A percentile compares a stretch with the other conserved stretches of the same genome.
phyloP scores from a whole-genome alignment of 2,888 invertebrate genomes.

The Lacanobia oleracea region DNA sequence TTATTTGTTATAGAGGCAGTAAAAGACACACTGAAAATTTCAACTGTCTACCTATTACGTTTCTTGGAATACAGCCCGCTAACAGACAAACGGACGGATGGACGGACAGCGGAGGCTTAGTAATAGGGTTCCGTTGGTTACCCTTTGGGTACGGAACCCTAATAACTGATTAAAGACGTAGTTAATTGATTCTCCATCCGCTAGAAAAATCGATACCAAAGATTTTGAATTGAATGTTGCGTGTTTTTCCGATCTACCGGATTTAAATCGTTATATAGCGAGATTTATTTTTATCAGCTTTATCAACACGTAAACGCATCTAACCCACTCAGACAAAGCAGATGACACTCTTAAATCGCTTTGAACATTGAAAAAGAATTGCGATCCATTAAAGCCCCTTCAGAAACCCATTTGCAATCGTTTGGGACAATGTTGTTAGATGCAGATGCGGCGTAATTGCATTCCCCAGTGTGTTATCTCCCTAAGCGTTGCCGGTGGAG shows the following conservation, averaged over 20 bases:
- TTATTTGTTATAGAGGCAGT: too few relatives aligned
- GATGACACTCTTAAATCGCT: slow-evolving; percentile 39
- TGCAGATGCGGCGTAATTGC: slow-evolving; percentile 64
- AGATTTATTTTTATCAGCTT: slow-evolving; percentile 12
- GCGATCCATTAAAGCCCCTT: slow-evolving; percentile 50
- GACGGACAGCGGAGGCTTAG: too few relatives aligned
- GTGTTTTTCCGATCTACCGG: not conserved
- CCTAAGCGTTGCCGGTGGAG: slow-evolving; percentile 64
- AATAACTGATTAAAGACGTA: too few relatives aligned
- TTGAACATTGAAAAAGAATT: slow-evolving; percentile 49
- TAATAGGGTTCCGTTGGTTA: too few relatives aligned
- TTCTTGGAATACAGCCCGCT: too few relatives aligned
- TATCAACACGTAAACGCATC: not conserved
- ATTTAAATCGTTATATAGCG: not conserved
- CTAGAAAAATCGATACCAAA: too few relatives aligned
- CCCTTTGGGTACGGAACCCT: too few relatives aligned
- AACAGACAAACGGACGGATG: too few relatives aligned
- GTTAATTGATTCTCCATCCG: too few relatives aligned
- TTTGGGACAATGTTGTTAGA: slow-evolving; percentile 63
- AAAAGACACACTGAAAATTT: too few relatives aligned
- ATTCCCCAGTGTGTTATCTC: slow-evolving; percentile 62
- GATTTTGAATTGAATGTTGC: too few relatives aligned
- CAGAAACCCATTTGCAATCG: slow-evolving; percentile 62
- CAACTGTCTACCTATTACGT: too few relatives aligned
- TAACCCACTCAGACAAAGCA: slow-evolving; percentile 15